Base-by-base conservation (phyloP, 2,888 invertebrate genomes). In the Phragmatobia fuliginosa region DNA sequence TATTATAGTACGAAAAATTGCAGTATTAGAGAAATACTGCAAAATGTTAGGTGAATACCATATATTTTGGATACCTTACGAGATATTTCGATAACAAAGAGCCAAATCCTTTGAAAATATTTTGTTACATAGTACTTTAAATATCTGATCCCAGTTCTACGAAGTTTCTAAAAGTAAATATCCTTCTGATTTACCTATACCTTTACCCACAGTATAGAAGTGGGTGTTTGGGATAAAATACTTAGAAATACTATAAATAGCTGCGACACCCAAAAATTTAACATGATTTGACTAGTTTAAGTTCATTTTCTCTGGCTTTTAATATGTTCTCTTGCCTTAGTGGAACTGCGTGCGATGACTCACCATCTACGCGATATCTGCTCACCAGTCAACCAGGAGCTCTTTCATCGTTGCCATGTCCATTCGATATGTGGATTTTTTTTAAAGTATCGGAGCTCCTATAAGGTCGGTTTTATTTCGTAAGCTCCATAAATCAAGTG, bases 401-500 rank as follows among this genome's bases (percentile, higher is more conserved):
- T 76, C 71, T 64, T 60, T 72, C 64, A 49, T 70, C 25, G 68
- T 52, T 58, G 65, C 69, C 72, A 76, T 60, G 25, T 65, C 63
- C 73, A 71, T 75, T 73, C 66, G 67, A 74, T 67, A 73, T 68
- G 70, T 70, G 75, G 64, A 77, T 70, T 62, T 73, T 77, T 80
- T 84, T 83, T 71, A 81, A 83, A 84, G 77, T 77, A 67, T 62
- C 71, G 77, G 76, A 76, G 83, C 73, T 85, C 78, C 71, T 74
- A 67, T 78, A 78, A 75, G 68, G 71, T 73, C 74, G 78, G 79
- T 79, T 78, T 72, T 77, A 74, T 79, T 79, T 79, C 70, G 79
- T 78, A 70, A 80, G 83, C 81, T 84, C 85, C 80, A 91, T 91
- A 91, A 90, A 91, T 91, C 91, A 88, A 86, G 81, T 76, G 77